Evolutionary conservation across 2,888 invertebrate species (phyloP), one percentile per base, ranked within the genome.

Genomic region (Marasmarcha lunaedactyla): DNA sequence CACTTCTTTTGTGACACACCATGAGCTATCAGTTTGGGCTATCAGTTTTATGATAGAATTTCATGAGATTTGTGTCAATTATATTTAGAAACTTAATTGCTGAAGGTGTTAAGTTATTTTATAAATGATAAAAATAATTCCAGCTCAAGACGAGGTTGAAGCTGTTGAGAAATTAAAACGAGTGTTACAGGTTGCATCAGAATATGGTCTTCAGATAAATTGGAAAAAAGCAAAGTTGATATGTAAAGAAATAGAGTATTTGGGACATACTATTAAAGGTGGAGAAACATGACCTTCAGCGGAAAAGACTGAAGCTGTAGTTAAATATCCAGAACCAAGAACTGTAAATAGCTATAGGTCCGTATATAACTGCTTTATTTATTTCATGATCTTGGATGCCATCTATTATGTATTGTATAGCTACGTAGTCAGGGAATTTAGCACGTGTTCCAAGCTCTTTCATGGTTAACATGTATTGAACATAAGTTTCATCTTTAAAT

Each of bases 161-260:
- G 50, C 39, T 5, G 15, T 43, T 1, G 11, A 27, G 1, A 33
- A 41, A 30, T 14, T 49, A 5, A 36, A 35, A 25, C 7, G 39
- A 37, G 47, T 49, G 7, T 33, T 46, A n/a, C 1, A 42, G 14
- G 36, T 38, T 6, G 35, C 53, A 43, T 14, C 42, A 50, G 30
- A 48, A 46, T 46, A 45, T 42, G 36, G 57, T 50, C 35, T 35
- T 12, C 4, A 40, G 42, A n/a, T 51, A 35, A 64, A 64, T 15
- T 55, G 47, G 50, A 56, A 57, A 20, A 67, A 69, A 46, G 63
- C 61, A 38, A 50, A 62, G 10, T 59, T 71, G 41, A 11, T 66
- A 15, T 45, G 54, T 20, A 48, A 35, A 38, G 41, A 46, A 15
- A 42, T 54, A 3, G 43, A 54, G 40, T 55, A 56, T 43, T 33